Base-by-base conservation (phyloP, 1,140 invertebrate species). In the Heliothis subflexa region DNA sequence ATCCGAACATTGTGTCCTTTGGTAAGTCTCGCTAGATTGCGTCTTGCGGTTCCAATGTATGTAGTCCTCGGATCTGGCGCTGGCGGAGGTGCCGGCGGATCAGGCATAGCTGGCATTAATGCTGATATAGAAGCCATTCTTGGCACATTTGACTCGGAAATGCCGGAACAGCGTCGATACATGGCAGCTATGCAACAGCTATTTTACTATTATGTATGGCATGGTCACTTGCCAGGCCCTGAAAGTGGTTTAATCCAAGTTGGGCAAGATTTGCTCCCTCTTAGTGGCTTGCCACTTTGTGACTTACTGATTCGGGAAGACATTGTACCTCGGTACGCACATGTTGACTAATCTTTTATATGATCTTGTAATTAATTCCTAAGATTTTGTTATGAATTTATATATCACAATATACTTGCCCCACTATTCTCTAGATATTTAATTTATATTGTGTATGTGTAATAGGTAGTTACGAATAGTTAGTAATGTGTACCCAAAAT, bases 1-100 rank as follows among this genome's bases (percentile, higher is more conserved):
- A 96, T 98, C 12, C 96, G 97, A 1, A 97, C 97, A 0, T 94
- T 98, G 21, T 98, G 97, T 88, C 98, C 98, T 0, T 89, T 98
- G 45, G 93, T 97, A 1, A 95, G 95, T 13, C 93, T 97, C 40
- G 95, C 96, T 21, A 94, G 95, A 9, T 91, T 95, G 47, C 95
- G 96, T 28, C 92, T 95, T 0, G 93, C 95, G 18, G 96, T 97
- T 54, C 96, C 96, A 12, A 96, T 97, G 92, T 98, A 98, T 88
- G 95, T 98, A 13, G 97, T 96, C 0, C 96, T 96, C 28, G 89
- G 87, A 0, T 66, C 89, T 9, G 89, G 89, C 0, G 88, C 88
- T 4, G 89, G 89, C 14, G 87, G 89, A 3, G 88, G 90, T 4
- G 61, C 66, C 3, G 70, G 64, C 1, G 87, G 87, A 2, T 82